These are phyloP conservation scores for Plagiodera versicolora DNA, from an alignment of 2,888 invertebrate genomes.

Conservation along the genomic window DNA sequence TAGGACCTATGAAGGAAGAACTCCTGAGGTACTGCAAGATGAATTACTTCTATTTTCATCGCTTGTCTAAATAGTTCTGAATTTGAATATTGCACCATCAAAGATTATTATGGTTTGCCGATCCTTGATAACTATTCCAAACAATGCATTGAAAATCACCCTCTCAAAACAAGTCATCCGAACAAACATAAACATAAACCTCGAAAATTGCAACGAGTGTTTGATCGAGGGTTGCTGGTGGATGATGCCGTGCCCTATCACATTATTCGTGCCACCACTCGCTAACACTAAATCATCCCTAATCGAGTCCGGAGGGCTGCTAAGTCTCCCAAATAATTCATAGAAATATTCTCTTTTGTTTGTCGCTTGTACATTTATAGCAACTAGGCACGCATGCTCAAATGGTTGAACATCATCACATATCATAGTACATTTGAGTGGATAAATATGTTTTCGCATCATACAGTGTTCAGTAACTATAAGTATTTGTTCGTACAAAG, in stretches of 20 bases:
- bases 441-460: too few species aligned
- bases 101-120: too few species aligned
- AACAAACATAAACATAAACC: constrained; percentile 27
- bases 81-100: too few species aligned
- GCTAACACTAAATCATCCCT: constrained; percentile 42
- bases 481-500: too few species aligned
- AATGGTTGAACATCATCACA: not conserved
- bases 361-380: not conserved
- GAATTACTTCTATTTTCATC: too few species aligned
- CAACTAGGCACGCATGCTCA: not conserved
- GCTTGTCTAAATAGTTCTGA: too few species aligned
- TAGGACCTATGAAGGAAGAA: too few species aligned
- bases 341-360: constrained; percentile 24
- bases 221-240: constrained; percentile 26
- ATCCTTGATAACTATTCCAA: too few species aligned
- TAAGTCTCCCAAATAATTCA: constrained; percentile 48
- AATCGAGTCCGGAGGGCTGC: constrained; percentile 42
- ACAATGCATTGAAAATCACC: not conserved
- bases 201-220: constrained; percentile 25
- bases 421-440: too few species aligned
- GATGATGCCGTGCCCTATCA: constrained; percentile 42
- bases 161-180: constrained; percentile 3
- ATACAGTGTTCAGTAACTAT: too few species aligned
- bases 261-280: constrained; percentile 39
- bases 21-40: too few species aligned